phyloP scores from a whole-genome alignment of 1,140 invertebrate species.

The Caligus rogercresseyi region DNA sequence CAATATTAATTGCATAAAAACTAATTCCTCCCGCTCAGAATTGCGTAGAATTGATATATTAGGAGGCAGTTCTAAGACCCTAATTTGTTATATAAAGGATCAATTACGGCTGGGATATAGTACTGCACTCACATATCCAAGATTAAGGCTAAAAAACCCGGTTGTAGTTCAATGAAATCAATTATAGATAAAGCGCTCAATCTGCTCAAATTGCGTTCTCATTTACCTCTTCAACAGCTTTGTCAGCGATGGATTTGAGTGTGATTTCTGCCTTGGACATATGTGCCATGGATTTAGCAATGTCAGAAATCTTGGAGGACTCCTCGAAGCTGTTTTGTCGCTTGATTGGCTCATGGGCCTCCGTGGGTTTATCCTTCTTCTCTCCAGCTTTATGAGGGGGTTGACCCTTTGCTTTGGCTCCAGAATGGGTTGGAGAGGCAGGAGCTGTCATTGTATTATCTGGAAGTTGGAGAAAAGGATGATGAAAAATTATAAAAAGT shows the following conservation, averaged over 20 bases:
- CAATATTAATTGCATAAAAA: too few species aligned
- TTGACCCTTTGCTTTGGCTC: conserved; percentile 44
- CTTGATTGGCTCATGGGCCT: not conserved
- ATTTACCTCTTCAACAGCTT: not conserved
- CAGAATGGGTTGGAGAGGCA: conserved; percentile 46
- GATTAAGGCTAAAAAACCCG: too few species aligned
- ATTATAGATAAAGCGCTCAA: not conserved
- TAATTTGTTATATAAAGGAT: too few species aligned
- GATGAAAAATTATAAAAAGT: not conserved
- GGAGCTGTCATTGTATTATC: conserved; percentile 33
- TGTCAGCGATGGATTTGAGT: not conserved
- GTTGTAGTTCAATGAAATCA: too few species aligned
- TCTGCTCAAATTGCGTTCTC: not conserved
- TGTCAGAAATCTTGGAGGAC: not conserved
- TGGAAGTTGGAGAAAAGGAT: not conserved
- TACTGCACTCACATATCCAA: too few species aligned
- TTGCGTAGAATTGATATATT: too few species aligned
- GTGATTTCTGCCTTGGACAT: not conserved
- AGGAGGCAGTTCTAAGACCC: too few species aligned
- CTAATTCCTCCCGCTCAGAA: too few species aligned
- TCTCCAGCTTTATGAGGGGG: not conserved
- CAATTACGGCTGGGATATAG: too few species aligned
- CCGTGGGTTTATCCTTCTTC: not conserved
- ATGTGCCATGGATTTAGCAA: not conserved
- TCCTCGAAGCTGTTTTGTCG: not conserved